Evolutionary conservation across 1,140 invertebrate genomes (phyloP), one percentile per base, ranked within the genome.

Genomic region (Drosophila obscura): DNA sequence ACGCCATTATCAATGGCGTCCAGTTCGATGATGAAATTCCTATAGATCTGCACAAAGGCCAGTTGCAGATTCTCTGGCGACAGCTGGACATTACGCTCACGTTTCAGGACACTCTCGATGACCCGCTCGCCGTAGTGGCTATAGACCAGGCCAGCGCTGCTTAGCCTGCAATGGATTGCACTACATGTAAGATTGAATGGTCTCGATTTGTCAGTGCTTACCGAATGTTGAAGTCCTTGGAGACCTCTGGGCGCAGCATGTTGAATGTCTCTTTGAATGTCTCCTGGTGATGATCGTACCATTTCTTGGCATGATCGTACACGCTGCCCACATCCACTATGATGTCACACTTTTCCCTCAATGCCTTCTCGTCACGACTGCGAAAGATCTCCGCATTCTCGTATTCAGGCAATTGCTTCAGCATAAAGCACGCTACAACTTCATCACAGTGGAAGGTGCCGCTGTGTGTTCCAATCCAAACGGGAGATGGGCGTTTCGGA

Each of bases 261-360:
- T 93, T 93, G 5, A 95, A 84, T 0, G 94, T 94, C 60, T 94
- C 93, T 51, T 91, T 92, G 65, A 95, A 94, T 92, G 95, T 95
- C 93, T 99, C 98, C 93, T 99, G 98, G 92, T 99, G 99, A 93
- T 99, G 99, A 93, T 99, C 99, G 93, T 96, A 99, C 80, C 96
- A 94, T 66, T 96, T 93, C 49, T 88, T 95, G 2, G 92, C 90
- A 51, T 95, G 95, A 93, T 99, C 94, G 93, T 96, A 99, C 15
- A 95, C 94, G 5, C 94, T 95, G n/a, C 99, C 99, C 26, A 99
- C 98, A 93, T 99, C 99, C 4, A 99, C 95, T 19, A 99, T 97
- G 76, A 99, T 95, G 90, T 99, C 97, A 93, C 98, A 99, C n/a
- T 81, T 88, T 5, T 94, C 94, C 11, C 96, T 93, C 45, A 99